Base-by-base conservation (phyloP, 2,888 invertebrate genomes). In the Dynastes maya region DNA sequence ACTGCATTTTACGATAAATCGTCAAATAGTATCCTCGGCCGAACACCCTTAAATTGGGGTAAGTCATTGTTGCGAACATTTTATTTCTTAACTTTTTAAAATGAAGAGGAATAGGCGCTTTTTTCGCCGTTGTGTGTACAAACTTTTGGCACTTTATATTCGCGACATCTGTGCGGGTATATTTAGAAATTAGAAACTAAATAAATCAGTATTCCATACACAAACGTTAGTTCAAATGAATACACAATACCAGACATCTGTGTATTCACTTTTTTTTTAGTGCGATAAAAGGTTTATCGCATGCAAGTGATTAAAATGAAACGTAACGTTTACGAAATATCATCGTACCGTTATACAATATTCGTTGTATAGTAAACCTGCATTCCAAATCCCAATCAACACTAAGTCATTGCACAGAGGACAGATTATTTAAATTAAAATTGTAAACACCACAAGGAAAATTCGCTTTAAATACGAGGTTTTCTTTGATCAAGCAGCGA, bases 31-130 rank as follows among this genome's bases (percentile, higher is more conserved):
- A 90, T 93, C 79, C 86, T 93, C 80, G 93, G 93, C 2, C 89
- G 93, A 72, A 92, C 92, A 65, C 89, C 90, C 22, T 87, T 89
- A 80, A 90, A 92, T 87, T 94, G 94, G 94, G 93, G 94, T 94
- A 88, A 92, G 92, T 87, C 78, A 80, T 68, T 16, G 65, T 63
- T 68, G 13, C 8, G 45, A 45, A 13, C 32, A 27, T 64, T 37
- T 55, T 74, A 37, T 22, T 40, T 64, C 9, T 16, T 45, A 64
- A 75, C n/a, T 49, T 49, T 40, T 49, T 45, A 13, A 61, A 72
- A 61, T 8, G 45, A 37, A 61, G 29, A 27, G 6, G 22, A 16
- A 67, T 13, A 37, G 11, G 37, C 16, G 45, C 9, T 16, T 27
- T 45, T 49, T 67, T 45, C 45, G 49, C 16, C 16, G n/a, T n/a